Base-by-base conservation (phyloP, 2,888 invertebrate genomes). In the Bhutanitis thaidina region DNA sequence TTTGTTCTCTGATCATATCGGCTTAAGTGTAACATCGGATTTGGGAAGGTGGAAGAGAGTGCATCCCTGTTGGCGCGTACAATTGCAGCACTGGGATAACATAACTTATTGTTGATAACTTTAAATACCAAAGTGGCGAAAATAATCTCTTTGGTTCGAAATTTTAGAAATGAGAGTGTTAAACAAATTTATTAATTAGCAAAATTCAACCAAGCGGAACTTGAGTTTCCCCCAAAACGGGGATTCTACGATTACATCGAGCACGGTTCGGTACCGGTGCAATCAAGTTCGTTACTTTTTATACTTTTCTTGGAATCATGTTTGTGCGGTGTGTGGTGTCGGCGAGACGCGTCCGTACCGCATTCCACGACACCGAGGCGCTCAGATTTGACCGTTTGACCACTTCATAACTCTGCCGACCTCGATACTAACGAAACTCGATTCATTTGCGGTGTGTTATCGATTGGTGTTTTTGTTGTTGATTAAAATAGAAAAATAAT, bases 281-380 rank as follows among this genome's bases (percentile, higher is more conserved):
- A 34, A 13, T 27, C 39, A 12, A 43, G 43, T 34, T 43, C 7
- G 32, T 43, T 47, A 27, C 34, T 38, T 52, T 43, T 54, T 55
- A 51, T 59, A 49, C 51, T 71, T 69, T 78, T 71, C 77, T 74
- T 68, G 62, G 78, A 78, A 81, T 76, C 73, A 67, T 68, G 75
- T 74, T 77, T 74, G 69, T 76, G 69, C 67, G 67, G 69, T 74
- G 79, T 74, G 79, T 74, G 69, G 69, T 74, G 78, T 76, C 74
- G 71, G 62, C 63, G 65, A 64, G 70, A 62, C 71, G 73, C 73
- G 73, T 70, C 71, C 69, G 69, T 70, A 70, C 78, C 77, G 70
- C 86, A 86, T 86, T 86, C 86, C 85, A 70, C 86, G 86, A 71
- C 84, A 71, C 56, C 58, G 67, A 65, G 87, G 82, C 86, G 84